Percentiles rank a stretch among this genome's conserved stretches.
These are phyloP conservation scores for Platyrinchus mystaceus DNA, from an alignment of 2,797 vertebrate species.

Conservation along the genomic window DNA sequence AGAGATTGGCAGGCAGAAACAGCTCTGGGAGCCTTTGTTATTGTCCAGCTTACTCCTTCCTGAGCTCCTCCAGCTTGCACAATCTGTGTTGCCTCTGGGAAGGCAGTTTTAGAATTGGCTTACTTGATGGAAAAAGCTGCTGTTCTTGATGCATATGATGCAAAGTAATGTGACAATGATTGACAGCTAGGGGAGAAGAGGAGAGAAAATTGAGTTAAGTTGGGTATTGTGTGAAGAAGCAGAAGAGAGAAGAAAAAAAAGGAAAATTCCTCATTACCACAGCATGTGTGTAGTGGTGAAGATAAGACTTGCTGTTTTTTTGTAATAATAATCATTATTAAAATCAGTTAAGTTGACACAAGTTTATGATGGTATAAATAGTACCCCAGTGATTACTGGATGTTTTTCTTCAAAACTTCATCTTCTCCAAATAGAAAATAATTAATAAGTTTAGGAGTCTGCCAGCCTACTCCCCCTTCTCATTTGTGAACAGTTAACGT, in stretches of 20 bases:
- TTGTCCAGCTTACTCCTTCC: slow-evolving; percentile 19
- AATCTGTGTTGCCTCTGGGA: slow-evolving; percentile 40
- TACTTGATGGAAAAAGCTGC: slow-evolving; percentile 7
- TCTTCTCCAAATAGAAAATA: slow-evolving; percentile 8
- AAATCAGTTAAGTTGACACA: background rate
- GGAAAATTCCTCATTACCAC: background rate
- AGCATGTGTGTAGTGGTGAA: rapidly evolving
- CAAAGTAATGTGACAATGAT: slow-evolving; percentile 18
- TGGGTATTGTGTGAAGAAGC: background rate
- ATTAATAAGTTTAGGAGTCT: background rate
- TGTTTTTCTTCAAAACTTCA: background rate
- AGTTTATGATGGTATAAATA: background rate
- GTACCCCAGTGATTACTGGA: background rate
- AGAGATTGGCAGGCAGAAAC: slow-evolving; percentile 24
- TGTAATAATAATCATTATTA: background rate
- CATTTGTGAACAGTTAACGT: background rate
- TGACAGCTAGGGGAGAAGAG: background rate
- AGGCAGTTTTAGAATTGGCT: slow-evolving; percentile 20
- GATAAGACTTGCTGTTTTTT: background rate
- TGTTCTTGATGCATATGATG: background rate
- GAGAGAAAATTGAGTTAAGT: background rate
- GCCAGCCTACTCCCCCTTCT: background rate
- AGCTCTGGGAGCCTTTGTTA: background rate
- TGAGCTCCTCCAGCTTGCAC: slow-evolving; percentile 14
- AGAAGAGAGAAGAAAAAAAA: background rate